Evolutionary conservation across 2,113 vertebrate genomes (phyloP).

Genomic region (Tautogolabrus adspersus): DNA sequence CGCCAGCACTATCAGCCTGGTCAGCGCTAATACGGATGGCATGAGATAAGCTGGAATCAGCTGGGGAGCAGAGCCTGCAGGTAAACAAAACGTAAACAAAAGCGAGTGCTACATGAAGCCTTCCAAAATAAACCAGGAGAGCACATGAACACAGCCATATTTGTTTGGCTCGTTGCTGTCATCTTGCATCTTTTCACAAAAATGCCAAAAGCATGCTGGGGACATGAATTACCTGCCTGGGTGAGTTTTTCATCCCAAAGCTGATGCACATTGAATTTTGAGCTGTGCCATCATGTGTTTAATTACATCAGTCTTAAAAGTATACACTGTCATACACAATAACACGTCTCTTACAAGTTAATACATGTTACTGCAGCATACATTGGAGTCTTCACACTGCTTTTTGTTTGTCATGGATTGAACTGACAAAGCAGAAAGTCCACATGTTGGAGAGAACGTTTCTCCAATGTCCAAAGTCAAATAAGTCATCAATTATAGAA

Average conservation of each 20-base stretch:
- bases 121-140: constrained; percentile 37
- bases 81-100: constrained; percentile 22
- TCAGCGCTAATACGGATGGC: constrained; percentile 22
- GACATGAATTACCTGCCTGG: constrained; percentile 65
- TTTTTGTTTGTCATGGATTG: not conserved
- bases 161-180: constrained; percentile 62
- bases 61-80: constrained; percentile 17
- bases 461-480: too few relatives aligned
- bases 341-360: not conserved
- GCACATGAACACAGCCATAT: constrained; percentile 27
- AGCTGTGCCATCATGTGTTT: constrained; percentile 38
- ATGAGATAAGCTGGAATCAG: constrained; percentile 18
- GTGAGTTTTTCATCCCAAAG: constrained; percentile 58
- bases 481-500: not conserved
- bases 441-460: not conserved
- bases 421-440: not conserved
- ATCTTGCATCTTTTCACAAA: constrained; percentile 70
- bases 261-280: not conserved
- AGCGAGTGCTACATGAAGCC: not conserved
- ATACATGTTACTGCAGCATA: not conserved
- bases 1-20: constrained; percentile 27
- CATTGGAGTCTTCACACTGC: not conserved
- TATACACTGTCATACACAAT: not conserved
- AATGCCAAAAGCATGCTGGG: constrained; percentile 64
- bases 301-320: constrained; percentile 58